phyloP scores from a whole-genome alignment of 2,113 vertebrate species.

The Cichladusa arquata region DNA sequence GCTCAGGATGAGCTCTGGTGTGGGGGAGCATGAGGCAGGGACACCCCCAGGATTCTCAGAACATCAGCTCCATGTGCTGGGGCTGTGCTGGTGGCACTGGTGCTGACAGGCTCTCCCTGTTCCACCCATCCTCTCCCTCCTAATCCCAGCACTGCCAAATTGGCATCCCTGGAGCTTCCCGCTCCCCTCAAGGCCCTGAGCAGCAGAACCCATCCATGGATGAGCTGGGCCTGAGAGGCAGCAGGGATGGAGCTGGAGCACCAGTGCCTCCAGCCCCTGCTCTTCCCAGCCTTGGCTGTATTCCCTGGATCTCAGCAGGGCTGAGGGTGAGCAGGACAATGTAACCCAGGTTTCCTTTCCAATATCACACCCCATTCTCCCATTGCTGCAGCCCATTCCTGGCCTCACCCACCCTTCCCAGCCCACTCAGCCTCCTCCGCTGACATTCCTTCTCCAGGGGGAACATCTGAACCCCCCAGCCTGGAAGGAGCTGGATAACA shows the following conservation, averaged over 20 bases:
- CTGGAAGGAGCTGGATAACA: not conserved
- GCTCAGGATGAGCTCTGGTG: not conserved
- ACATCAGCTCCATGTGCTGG: accelerated
- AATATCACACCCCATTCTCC: accelerated
- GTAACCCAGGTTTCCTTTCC: not conserved
- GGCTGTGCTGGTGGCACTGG: not conserved
- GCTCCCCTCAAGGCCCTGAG: not conserved
- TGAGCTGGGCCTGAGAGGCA: accelerated
- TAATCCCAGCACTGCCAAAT: not conserved
- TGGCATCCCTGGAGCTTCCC: not conserved
- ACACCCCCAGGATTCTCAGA: accelerated
- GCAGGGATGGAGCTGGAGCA: not conserved
- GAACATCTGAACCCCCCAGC: not conserved
- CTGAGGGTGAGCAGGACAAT: not conserved
- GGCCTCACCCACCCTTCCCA: not conserved
- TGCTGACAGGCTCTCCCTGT: not conserved
- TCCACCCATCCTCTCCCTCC: not conserved
- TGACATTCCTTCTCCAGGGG: not conserved
- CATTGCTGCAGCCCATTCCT: not conserved
- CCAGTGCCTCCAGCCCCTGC: not conserved
- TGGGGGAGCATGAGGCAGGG: not conserved
- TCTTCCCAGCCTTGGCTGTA: not conserved
- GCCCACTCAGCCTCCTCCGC: not conserved
- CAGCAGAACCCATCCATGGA: not conserved
- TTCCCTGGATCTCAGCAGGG: not conserved